phyloP scores from a whole-genome alignment of 2,113 vertebrate genomes.

The Eupsittula cactorum region DNA sequence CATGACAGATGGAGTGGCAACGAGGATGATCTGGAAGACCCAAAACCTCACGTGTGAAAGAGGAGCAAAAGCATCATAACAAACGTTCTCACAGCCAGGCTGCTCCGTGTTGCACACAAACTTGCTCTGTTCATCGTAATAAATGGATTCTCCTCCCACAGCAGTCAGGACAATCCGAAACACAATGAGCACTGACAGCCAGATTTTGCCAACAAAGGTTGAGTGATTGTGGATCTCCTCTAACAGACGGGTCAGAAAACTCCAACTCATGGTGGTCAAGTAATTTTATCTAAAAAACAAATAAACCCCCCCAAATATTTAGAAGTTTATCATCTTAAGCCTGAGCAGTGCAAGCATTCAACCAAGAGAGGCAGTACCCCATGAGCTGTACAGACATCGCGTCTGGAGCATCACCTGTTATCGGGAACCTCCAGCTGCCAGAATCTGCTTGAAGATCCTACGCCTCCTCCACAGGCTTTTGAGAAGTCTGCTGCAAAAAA shows the following conservation, averaged over 20 bases:
- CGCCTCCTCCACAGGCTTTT: conserved; percentile 52
- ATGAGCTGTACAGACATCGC: neutral
- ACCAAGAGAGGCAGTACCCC: neutral
- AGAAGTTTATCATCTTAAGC: neutral
- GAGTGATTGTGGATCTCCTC: conserved; percentile 99
- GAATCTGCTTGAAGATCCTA: conserved; percentile 41
- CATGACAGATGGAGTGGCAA: conserved; percentile 92
- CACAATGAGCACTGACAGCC: conserved; percentile 94
- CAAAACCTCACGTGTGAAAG: conserved; percentile 96
- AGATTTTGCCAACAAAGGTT: conserved; percentile 98
- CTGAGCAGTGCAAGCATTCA: neutral
- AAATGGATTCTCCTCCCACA: conserved; percentile 97
- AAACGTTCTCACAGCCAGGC: conserved; percentile 96
- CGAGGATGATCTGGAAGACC: conserved; percentile 97
- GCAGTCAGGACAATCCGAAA: conserved; percentile 97
- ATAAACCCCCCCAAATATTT: neutral
- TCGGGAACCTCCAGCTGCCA: conserved; percentile 49
- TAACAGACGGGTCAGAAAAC: conserved; percentile 96
- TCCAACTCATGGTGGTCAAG: conserved; percentile 94
- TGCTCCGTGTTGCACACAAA: conserved; percentile 98
- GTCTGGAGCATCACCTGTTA: conserved; percentile 53
- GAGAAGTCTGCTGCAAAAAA: conserved; percentile 37
- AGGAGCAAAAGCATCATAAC: conserved; percentile 95
- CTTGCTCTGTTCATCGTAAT: conserved; percentile 98
- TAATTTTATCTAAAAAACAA: conserved; percentile 73